Conservation (phyloP, 1,140 invertebrate genomes). For the Drosophila asahinai region DNA sequence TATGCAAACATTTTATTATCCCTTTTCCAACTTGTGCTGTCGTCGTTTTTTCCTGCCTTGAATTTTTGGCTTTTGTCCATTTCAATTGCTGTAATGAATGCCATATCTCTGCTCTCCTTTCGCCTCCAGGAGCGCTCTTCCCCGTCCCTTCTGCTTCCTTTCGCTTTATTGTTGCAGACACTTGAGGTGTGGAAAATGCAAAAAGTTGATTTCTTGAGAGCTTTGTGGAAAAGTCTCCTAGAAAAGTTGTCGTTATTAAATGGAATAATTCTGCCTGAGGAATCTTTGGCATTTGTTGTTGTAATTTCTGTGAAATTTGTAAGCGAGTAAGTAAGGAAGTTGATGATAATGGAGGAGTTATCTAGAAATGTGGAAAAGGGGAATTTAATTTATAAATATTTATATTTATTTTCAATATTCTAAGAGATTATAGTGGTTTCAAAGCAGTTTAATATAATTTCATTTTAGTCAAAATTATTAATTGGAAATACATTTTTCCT, state of each 20-base stretch:
- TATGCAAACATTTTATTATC: slow-evolving; percentile 76
- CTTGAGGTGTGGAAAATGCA: slow-evolving; percentile 65
- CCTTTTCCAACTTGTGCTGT: slow-evolving; percentile 46
- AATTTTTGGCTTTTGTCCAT: slow-evolving; percentile 67
- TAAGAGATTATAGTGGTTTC: not conserved
- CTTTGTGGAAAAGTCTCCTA: slow-evolving; percentile 34
- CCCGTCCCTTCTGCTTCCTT: not conserved
- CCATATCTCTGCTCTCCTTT: slow-evolving; percentile 25
- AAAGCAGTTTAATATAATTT: too few species aligned
- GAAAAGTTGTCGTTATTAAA: slow-evolving; percentile 55
- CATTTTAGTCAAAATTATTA: too few species aligned
- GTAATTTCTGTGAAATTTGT: not conserved
- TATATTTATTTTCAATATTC: not conserved
- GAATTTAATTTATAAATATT: not conserved
- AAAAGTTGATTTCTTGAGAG: slow-evolving; percentile 61
- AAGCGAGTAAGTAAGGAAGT: not conserved
- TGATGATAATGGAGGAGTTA: not conserved
- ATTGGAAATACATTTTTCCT: too few species aligned
- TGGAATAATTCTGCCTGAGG: slow-evolving; percentile 18
- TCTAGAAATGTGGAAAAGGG: not conserved
- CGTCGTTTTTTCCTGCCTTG: slow-evolving; percentile 49
- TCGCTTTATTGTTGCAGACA: slow-evolving; percentile 55
- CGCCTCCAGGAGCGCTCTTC: slow-evolving; percentile 14
- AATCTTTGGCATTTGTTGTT: slow-evolving; percentile 1
- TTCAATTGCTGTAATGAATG: slow-evolving; percentile 72